A percentile compares a stretch with the other conserved stretches of the same genome.
Evolutionary conservation across 2,113 vertebrate genomes (phyloP).

Genomic region (Crotophaga sulcirostris): DNA sequence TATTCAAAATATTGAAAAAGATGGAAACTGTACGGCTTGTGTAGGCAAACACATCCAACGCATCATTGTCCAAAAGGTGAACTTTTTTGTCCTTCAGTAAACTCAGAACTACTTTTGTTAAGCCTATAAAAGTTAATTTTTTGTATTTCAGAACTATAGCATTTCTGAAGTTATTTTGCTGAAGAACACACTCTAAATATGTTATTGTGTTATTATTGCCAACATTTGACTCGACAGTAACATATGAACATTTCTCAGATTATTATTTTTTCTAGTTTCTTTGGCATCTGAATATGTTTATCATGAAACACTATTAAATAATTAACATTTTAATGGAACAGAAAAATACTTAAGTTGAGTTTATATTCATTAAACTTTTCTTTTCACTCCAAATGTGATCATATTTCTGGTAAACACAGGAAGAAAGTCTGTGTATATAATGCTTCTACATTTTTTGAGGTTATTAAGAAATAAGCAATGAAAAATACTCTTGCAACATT

Average conservation of each 20-base stretch:
- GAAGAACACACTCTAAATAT: not conserved
- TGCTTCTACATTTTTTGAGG: not conserved
- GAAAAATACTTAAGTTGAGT: not conserved
- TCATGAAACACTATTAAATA: not conserved
- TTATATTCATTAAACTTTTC: not conserved
- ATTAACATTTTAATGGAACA: not conserved
- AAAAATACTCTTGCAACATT: not conserved
- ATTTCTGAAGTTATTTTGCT: not conserved
- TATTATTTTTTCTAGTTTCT: not conserved
- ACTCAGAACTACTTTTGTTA: not conserved
- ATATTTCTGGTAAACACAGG: not conserved
- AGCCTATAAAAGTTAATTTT: not conserved
- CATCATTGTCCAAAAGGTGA: not conserved
- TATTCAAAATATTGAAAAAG: not conserved
- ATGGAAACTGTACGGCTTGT: not conserved
- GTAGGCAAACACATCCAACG: not conserved
- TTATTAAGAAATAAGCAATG: not conserved
- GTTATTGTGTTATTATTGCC: not conserved
- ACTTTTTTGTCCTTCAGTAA: accelerated
- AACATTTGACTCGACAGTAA: not conserved
- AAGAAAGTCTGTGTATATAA: not conserved
- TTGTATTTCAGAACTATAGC: not conserved
- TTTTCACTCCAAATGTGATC: not conserved
- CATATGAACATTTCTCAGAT: not conserved
- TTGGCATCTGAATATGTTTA: not conserved